Evolutionary conservation across 2,797 vertebrate species (phyloP).

Genomic region (Phrynocephalus guinanensis): DNA sequence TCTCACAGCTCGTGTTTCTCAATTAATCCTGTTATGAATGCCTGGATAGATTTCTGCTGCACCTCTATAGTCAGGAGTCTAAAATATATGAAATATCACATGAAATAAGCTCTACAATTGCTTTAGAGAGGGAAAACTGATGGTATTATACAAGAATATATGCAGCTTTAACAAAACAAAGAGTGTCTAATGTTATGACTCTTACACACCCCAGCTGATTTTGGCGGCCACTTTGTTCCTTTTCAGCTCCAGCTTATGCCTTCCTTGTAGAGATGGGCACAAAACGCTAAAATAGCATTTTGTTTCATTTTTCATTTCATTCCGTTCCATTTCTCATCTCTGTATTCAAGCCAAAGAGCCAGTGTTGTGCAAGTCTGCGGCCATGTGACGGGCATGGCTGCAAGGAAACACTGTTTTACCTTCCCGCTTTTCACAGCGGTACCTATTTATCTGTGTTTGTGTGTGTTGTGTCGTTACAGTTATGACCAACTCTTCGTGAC

Average conservation of each 20-base stretch:
- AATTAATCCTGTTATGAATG: no score
- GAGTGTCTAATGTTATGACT: background rate
- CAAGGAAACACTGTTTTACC: no score
- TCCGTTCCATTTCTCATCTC: no score
- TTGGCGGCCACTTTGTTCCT: background rate
- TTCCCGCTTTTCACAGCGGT: no score
- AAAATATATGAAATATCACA: background rate
- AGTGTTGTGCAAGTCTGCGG: no score
- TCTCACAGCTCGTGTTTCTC: no score
- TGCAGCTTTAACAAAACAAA: background rate
- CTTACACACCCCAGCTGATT: background rate
- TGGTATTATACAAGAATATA: background rate
- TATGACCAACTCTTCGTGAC: no score
- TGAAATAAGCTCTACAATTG: background rate
- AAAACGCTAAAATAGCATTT: no score
- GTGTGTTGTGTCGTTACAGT: no score
- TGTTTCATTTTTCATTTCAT: background rate
- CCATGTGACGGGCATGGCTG: no score
- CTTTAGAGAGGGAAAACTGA: background rate
- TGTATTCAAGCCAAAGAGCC: no score
- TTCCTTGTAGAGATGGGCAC: background rate
- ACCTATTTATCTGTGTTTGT: no score
- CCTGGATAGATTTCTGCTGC: background rate
- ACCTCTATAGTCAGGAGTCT: background rate
- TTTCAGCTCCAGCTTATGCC: background rate